Evolutionary conservation across 2,888 invertebrate species (phyloP), one percentile per base, ranked within the genome.

Genomic region (Herminia tarsipennalis): DNA sequence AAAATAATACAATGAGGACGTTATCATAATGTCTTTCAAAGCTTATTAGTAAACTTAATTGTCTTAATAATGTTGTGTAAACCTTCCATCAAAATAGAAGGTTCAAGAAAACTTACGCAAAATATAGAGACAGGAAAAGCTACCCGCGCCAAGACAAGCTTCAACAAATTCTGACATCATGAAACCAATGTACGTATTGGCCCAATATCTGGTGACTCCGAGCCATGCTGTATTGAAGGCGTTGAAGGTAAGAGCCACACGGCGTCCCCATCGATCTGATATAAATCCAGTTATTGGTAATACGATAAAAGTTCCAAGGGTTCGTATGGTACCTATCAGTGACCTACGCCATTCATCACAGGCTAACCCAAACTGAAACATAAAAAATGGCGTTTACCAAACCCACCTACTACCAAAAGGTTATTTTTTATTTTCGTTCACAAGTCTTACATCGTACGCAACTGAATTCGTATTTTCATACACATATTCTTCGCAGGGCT

Each of bases 341-440:
- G 95, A 92, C 14, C 95, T 85, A 55, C 93, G 94, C 95, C 95
- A 96, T 88, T 87, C 91, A 16, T 93, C 92, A 61, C 95, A 95
- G 1, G 93, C 93, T 12, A 95, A 70, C 13, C 80, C 83, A 68
- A 92, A 94, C 95, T 95, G 14, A 2, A 70, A 34, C 9, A 17
- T 4, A 5, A 6, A 17, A 24, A 14, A 9, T 30, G 9, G 1
- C 34, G 75, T 1, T 12, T 32, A 14, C n/a, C 5, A 3, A 1
- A 18, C n/a, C n/a, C n/a, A n/a, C n/a, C n/a, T n/a, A n/a, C n/a
- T 2, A 18, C 0, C 10, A 8, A 25, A 16, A 16, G 3, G 5
- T 4, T 13, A n/a, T 2, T 0, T n/a, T 3, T n/a, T n/a, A n/a
- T n/a, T n/a, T n/a, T n/a, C n/a, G n/a, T n/a, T n/a, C n/a, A n/a